These are phyloP conservation scores for Coptodon bakossiorum DNA, from an alignment of 2,113 vertebrate species.

Conservation along the genomic window DNA sequence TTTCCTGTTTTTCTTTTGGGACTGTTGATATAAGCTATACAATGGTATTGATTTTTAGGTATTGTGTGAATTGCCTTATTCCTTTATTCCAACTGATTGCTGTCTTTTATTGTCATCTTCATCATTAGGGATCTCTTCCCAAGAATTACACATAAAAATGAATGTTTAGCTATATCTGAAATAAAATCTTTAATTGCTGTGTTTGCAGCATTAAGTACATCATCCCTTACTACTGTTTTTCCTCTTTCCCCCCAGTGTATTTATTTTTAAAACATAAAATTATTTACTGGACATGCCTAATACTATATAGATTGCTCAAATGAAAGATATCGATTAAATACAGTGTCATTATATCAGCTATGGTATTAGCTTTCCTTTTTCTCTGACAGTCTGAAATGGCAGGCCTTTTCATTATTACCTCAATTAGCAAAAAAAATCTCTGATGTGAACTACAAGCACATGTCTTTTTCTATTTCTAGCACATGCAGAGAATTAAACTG, in stretches of 20 bases:
- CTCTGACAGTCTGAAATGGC: neutral
- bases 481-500: constrained; percentile 8
- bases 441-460: neutral
- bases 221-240: neutral
- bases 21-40: neutral
- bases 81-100: neutral
- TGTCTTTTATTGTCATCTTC: neutral
- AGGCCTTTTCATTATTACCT: neutral
- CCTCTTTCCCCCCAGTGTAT: neutral
- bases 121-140: neutral
- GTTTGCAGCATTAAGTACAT: neutral
- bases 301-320: neutral
- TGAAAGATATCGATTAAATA: neutral
- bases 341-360: neutral
- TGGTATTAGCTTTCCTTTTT: neutral
- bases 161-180: neutral
- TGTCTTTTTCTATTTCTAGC: neutral
- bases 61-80: neutral
- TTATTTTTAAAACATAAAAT: neutral
- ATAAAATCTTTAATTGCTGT: neutral
- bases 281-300: neutral
- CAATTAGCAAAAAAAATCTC: neutral
- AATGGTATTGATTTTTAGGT: neutral
- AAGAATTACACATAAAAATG: neutral
- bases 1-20: neutral